A percentile compares a stretch with the other conserved stretches of the same genome.
phyloP scores from a whole-genome alignment of 2,113 vertebrate species.

The Falco punctatus region DNA sequence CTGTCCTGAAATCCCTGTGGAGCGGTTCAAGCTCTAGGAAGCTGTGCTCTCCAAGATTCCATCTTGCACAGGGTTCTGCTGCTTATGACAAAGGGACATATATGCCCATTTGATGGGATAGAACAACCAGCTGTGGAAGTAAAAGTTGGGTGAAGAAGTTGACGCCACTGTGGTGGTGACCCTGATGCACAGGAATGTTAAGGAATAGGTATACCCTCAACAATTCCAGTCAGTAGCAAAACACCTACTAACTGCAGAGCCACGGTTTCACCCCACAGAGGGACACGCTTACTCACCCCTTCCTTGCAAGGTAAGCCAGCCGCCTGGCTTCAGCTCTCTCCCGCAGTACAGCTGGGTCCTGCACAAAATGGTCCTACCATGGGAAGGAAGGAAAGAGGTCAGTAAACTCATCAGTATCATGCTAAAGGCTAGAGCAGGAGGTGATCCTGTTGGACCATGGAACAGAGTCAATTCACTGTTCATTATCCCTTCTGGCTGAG shows the following conservation, averaged over 20 bases:
- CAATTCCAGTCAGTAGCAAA: background rate
- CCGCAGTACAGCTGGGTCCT: constrained; percentile 91
- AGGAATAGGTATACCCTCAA: background rate
- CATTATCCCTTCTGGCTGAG: background rate
- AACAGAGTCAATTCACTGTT: background rate
- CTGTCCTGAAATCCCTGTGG: background rate
- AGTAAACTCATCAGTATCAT: background rate
- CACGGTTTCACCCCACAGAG: fast-evolving
- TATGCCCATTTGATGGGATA: background rate
- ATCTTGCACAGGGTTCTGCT: background rate
- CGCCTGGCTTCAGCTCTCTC: constrained; percentile 88
- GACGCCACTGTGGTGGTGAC: fast-evolving
- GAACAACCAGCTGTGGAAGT: background rate
- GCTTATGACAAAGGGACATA: background rate
- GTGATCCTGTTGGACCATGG: background rate
- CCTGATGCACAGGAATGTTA: background rate
- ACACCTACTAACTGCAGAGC: background rate
- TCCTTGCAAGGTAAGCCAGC: constrained; percentile 83
- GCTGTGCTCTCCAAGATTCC: background rate
- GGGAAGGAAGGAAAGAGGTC: background rate
- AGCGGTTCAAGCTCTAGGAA: background rate
- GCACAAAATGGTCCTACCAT: constrained; percentile 87
- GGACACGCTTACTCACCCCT: constrained; percentile 78
- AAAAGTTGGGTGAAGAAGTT: background rate
- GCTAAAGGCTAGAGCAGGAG: background rate